Conservation (phyloP, 1,140 invertebrate genomes). For the Zaprionus lachaisei region DNA sequence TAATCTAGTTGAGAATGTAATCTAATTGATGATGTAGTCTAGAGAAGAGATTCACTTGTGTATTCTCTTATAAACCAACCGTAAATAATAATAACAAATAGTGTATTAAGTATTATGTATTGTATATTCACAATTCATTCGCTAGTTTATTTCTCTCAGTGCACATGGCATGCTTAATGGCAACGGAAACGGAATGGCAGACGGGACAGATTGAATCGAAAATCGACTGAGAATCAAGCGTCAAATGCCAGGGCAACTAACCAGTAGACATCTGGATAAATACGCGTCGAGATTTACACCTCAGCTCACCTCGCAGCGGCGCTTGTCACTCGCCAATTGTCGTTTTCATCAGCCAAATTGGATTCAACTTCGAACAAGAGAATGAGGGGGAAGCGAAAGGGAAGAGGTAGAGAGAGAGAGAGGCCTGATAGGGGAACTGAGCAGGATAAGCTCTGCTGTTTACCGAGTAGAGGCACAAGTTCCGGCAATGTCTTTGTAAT, state of each 20-base stretch:
- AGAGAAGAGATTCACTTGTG: too few species aligned
- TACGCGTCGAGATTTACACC: constrained; percentile 34
- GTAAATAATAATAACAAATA: not conserved
- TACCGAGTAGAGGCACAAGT: constrained; percentile 13
- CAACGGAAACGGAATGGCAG: constrained; percentile 7
- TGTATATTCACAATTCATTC: not conserved
- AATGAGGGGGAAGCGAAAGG: not conserved
- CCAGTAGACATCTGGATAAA: constrained; percentile 19
- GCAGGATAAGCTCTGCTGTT: constrained; percentile 21
- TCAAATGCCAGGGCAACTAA: constrained; percentile 11
- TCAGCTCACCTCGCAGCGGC: not conserved
- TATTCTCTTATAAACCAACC: too few species aligned
- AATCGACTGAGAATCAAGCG: not conserved
- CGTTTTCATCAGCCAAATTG: constrained; percentile 81
- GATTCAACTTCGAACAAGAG: constrained; percentile 53
- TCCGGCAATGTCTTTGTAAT: constrained; percentile 16
- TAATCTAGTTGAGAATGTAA: too few species aligned
- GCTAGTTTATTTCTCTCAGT: not conserved
- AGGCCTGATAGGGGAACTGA: not conserved
- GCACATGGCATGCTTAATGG: constrained; percentile 12
- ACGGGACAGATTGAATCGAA: not conserved
- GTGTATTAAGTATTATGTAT: not conserved
- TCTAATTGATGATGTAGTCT: too few species aligned
- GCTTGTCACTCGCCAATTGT: constrained; percentile 58
- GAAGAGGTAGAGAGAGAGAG: not conserved